A percentile compares a stretch with the other conserved stretches of the same genome.
These are phyloP conservation scores for Lasiurus borealis DNA, from an alignment of 2,113 vertebrate species.

Conservation along the genomic window DNA sequence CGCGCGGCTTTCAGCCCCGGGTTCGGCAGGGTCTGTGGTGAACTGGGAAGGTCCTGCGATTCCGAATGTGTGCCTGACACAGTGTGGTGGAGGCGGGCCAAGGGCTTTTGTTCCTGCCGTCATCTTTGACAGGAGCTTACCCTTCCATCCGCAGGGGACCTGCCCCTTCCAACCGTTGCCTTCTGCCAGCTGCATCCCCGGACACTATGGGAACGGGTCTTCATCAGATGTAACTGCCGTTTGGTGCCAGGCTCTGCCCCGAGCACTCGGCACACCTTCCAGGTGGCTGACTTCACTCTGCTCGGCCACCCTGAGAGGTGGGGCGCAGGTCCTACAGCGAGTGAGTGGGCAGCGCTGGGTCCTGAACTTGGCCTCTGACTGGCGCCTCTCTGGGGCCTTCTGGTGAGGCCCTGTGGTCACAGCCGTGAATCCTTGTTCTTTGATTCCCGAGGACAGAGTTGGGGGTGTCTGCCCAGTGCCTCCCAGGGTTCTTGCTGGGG, in stretches of 20 bases:
- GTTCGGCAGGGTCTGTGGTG: background rate
- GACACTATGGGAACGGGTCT: accelerated
- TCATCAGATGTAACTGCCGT: accelerated
- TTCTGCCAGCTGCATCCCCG: accelerated
- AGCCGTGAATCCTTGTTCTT: background rate
- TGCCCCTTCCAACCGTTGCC: accelerated
- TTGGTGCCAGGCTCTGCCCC: background rate
- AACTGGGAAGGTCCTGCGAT: too few species aligned
- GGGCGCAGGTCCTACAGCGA: background rate
- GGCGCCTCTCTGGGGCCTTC: background rate
- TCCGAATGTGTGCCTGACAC: background rate
- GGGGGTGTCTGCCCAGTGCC: background rate
- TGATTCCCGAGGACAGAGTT: accelerated
- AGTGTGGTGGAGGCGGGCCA: too few species aligned
- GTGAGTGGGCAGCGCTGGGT: background rate
- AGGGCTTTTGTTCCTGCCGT: accelerated
- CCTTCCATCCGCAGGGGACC: background rate
- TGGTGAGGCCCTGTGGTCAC: background rate
- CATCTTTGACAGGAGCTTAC: accelerated
- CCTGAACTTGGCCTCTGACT: background rate
- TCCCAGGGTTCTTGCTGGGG: background rate
- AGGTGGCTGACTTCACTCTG: background rate
- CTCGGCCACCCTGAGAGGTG: background rate
- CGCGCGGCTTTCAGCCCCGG: too few species aligned
- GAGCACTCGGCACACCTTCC: accelerated